These are phyloP conservation scores for Scomber japonicus DNA, from an alignment of 2,113 vertebrate species.

Conservation along the genomic window DNA sequence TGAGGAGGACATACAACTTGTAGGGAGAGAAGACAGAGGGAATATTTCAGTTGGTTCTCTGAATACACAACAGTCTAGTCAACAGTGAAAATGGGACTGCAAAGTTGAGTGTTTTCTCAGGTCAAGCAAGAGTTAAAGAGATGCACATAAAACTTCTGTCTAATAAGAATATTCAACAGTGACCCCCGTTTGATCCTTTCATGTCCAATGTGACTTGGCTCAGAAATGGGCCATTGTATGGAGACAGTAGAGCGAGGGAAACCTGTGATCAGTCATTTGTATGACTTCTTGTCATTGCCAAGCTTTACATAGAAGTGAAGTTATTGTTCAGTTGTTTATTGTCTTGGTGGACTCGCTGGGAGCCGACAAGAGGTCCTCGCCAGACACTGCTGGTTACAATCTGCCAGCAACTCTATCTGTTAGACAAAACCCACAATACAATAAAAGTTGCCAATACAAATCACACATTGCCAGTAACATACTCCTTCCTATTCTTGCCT, in stretches of 20 bases:
- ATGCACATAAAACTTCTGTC: too few relatives aligned
- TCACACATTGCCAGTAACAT: too few relatives aligned
- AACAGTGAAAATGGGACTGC: too few relatives aligned
- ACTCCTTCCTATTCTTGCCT: too few relatives aligned
- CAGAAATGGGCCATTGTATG: neutral
- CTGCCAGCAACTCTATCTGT: constrained; percentile 28
- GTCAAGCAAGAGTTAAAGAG: too few relatives aligned
- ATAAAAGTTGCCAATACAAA: too few relatives aligned
- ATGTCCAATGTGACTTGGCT: neutral
- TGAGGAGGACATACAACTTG: constrained; percentile 27
- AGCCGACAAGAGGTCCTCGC: neutral
- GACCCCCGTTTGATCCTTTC: neutral
- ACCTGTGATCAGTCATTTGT: neutral
- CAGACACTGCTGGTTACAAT: neutral
- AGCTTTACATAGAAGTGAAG: neutral
- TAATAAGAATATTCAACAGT: neutral
- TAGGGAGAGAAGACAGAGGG: neutral
- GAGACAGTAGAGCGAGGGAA: neutral
- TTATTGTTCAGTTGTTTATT: constrained; percentile 2
- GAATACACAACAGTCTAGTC: neutral
- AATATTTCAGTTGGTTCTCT: neutral
- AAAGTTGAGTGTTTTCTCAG: too few relatives aligned
- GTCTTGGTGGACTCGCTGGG: neutral
- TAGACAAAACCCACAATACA: neutral
- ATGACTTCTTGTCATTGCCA: constrained; percentile 5